phyloP scores from a whole-genome alignment of 2,888 invertebrate genomes.

The Tetragnatha montana region DNA sequence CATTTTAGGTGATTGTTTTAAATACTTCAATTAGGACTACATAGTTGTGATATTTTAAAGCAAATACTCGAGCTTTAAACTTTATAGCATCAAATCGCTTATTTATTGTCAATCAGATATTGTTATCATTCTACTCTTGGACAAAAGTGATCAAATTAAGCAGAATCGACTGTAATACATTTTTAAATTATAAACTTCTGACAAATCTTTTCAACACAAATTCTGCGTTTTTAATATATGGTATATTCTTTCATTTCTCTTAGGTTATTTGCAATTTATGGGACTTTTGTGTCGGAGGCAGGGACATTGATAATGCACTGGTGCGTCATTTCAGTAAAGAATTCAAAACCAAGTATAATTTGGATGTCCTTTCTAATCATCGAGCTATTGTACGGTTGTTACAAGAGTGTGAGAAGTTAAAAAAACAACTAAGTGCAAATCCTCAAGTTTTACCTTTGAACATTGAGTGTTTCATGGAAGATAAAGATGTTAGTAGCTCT shows the following conservation, averaged over 20 bases:
- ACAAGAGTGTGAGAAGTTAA: constrained; percentile 96
- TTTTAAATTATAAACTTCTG: not conserved
- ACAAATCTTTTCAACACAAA: not conserved
- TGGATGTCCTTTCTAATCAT: constrained; percentile 89
- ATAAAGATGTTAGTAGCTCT: constrained; percentile 92
- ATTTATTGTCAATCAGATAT: too few species aligned
- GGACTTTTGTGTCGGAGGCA: constrained; percentile 91
- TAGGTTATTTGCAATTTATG: constrained; percentile 90
- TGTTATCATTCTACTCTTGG: too few species aligned
- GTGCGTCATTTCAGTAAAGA: constrained; percentile 93
- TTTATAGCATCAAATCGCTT: too few species aligned
- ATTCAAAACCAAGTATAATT: constrained; percentile 88
- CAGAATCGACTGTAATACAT: too few species aligned
- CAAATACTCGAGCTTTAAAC: too few species aligned
- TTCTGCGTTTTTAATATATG: not conserved
- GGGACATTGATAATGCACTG: constrained; percentile 91
- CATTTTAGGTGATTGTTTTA: too few species aligned
- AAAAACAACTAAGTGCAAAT: constrained; percentile 99
- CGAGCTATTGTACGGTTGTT: constrained; percentile 90
- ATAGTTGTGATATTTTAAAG: too few species aligned
- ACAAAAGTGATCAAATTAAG: too few species aligned
- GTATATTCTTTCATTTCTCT: constrained; percentile 46
- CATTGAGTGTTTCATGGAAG: constrained; percentile 99
- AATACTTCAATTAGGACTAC: too few species aligned
- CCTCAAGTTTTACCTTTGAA: constrained; percentile 95